A percentile compares a stretch with the other conserved stretches of the same genome.
Conservation (phyloP, 1,140 invertebrate genomes). For the Drosophila simulans region DNA sequence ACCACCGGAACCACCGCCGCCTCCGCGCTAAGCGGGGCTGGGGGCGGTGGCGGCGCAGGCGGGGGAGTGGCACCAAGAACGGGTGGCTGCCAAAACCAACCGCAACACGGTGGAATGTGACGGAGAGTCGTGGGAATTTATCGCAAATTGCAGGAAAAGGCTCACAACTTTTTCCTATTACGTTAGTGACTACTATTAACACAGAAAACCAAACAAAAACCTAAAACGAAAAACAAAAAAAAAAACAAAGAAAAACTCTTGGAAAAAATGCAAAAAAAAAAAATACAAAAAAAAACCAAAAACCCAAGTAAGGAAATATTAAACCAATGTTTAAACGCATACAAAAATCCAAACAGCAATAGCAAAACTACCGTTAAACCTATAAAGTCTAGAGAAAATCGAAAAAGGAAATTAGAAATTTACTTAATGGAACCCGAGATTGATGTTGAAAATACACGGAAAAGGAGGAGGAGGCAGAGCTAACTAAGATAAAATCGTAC, state of each 20-base stretch:
- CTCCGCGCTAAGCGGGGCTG: slow-evolving; percentile 33
- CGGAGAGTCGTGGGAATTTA: slow-evolving; percentile 94
- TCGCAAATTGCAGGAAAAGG: slow-evolving; percentile 93
- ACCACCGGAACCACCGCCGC: slow-evolving; percentile 63
- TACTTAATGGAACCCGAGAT: slow-evolving; percentile 72
- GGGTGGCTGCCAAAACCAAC: slow-evolving; percentile 85
- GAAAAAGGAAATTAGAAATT: slow-evolving; percentile 60
- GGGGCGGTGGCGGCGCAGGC: slow-evolving; percentile 53
- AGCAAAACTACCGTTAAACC: slow-evolving; percentile 75
- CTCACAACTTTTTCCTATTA: slow-evolving; percentile 86
- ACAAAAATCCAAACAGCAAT: slow-evolving; percentile 72
- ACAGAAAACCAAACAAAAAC: slow-evolving; percentile 33
- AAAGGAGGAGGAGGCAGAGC: slow-evolving; percentile 16
- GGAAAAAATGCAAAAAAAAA: slow-evolving; percentile 32
- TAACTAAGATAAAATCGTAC: slow-evolving; percentile 20
- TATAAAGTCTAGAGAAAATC: slow-evolving; percentile 58
- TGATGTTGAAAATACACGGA: slow-evolving; percentile 72
- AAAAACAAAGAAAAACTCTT: slow-evolving; percentile 44
- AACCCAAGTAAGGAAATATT: slow-evolving; percentile 40
- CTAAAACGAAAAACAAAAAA: slow-evolving; percentile 45
- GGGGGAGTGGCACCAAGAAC: slow-evolving; percentile 84
- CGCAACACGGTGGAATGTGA: slow-evolving; percentile 89
- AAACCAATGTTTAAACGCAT: slow-evolving; percentile 70
- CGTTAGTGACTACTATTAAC: slow-evolving; percentile 81
- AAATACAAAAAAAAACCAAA: slow-evolving; percentile 24